Evolutionary conservation across 2,113 vertebrate genomes (phyloP).

Genomic region (Atlantisia rogersi): DNA sequence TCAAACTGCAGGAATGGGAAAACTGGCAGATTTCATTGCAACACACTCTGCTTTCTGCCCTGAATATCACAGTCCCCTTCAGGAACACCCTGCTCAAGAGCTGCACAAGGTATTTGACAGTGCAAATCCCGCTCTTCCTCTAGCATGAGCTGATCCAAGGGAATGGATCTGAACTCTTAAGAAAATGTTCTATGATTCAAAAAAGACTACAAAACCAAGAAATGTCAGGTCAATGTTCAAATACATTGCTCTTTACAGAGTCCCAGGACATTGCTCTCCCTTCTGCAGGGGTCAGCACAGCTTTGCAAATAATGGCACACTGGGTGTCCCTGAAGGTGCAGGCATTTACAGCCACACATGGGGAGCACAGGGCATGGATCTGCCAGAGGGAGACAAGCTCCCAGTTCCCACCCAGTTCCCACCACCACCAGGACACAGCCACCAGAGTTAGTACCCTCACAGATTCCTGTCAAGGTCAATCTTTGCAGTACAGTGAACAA

Average conservation of each 20-base stretch:
- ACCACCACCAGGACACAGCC: background rate
- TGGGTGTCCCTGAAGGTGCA: background rate
- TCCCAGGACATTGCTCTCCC: background rate
- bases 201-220: background rate
- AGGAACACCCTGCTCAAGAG: background rate
- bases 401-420: background rate
- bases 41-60: background rate
- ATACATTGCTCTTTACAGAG: background rate
- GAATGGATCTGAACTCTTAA: background rate
- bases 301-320: background rate
- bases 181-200: background rate
- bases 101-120: background rate
- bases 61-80: background rate
- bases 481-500: background rate
- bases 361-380: background rate
- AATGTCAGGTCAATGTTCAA: background rate
- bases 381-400: background rate
- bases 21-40: background rate
- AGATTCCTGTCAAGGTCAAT: background rate
- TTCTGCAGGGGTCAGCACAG: background rate
- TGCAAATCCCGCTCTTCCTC: background rate
- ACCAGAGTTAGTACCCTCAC: background rate
- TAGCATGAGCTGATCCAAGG: background rate
- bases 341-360: fast-evolving
- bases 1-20: background rate